A percentile compares a stretch with the other conserved stretches of the same genome.
Conservation (phyloP, 23 tunicate genomes). For the Oikopleura dioica region DNA sequence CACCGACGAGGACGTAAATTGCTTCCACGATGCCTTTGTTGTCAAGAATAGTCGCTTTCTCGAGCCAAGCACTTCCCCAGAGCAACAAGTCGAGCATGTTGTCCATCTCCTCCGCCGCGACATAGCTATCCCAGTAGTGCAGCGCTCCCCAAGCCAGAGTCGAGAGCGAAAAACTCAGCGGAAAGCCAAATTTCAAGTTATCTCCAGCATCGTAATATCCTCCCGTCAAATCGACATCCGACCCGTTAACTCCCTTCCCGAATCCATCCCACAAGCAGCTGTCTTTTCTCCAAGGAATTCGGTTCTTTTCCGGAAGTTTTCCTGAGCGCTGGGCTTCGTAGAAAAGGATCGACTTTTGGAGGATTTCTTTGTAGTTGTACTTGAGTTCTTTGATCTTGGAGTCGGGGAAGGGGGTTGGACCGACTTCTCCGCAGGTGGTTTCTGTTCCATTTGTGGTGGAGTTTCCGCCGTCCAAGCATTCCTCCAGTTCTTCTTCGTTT, state of each 20-base stretch:
- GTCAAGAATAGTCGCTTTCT: slow-evolving; percentile 18
- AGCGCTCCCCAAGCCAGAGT: slow-evolving; percentile 68
- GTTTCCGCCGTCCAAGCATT: too few relatives aligned
- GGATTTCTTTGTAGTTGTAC: slow-evolving; percentile 24
- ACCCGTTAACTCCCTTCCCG: slow-evolving; percentile 23
- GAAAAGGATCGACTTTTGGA: slow-evolving; percentile 49
- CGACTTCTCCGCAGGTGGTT: too few relatives aligned
- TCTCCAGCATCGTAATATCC: slow-evolving; percentile 96
- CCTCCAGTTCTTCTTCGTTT: too few relatives aligned
- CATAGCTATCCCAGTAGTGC: slow-evolving; percentile 74
- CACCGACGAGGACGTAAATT: slow-evolving; percentile 27
- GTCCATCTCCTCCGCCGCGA: slow-evolving; percentile 32
- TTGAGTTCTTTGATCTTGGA: too few relatives aligned
- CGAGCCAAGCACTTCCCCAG: slow-evolving; percentile 71
- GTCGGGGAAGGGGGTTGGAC: too few relatives aligned
- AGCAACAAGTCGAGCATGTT: slow-evolving; percentile 22
- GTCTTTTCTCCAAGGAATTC: slow-evolving; percentile 46
- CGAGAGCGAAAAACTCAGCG: slow-evolving; percentile 79
- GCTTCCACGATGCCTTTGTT: not conserved
- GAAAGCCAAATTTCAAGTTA: slow-evolving; percentile 65
- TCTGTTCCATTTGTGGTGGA: too few relatives aligned
- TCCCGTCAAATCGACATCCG: slow-evolving; percentile 43
- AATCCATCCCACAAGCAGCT: slow-evolving; percentile 46
- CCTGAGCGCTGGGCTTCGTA: slow-evolving; percentile 88
- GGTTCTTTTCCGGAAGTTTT: slow-evolving; percentile 29